A percentile compares a stretch with the other conserved stretches of the same genome.
These are phyloP conservation scores for Cossypha niveicapilla DNA, from an alignment of 2,797 vertebrate species.

Conservation along the genomic window DNA sequence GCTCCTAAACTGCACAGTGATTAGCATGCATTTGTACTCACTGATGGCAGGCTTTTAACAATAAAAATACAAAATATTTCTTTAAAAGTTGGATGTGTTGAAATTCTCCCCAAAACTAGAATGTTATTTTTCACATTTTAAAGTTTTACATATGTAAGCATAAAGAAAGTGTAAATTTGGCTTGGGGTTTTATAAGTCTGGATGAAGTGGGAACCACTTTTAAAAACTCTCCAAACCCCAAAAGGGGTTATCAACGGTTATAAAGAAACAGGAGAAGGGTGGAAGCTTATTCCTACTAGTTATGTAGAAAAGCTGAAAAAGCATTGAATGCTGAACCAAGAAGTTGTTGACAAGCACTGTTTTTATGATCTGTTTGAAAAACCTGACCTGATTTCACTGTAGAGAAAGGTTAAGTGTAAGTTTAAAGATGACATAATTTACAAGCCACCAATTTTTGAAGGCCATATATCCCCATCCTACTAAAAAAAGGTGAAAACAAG, in stretches of 20 bases:
- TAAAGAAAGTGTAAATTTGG: not conserved
- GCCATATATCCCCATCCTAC: not conserved
- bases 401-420: not conserved
- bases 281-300: not conserved
- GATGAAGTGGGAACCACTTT: not conserved
- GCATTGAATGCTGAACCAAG: not conserved
- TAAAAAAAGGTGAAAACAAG: not conserved
- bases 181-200: not conserved
- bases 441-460: not conserved
- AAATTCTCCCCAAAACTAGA: not conserved
- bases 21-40: not conserved
- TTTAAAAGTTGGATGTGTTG: not conserved
- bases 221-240: not conserved
- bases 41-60: not conserved
- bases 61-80: not conserved
- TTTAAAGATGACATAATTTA: not conserved
- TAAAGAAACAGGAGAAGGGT: not conserved
- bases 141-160: not conserved
- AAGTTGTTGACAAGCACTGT: not conserved
- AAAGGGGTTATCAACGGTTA: not conserved
- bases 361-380: not conserved
- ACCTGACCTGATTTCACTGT: not conserved
- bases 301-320: not conserved
- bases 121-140: not conserved
- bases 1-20: not conserved